A percentile compares a stretch with the other conserved stretches of the same genome.
Evolutionary conservation across 2,113 vertebrate species (phyloP).

Genomic region (Zeus faber): DNA sequence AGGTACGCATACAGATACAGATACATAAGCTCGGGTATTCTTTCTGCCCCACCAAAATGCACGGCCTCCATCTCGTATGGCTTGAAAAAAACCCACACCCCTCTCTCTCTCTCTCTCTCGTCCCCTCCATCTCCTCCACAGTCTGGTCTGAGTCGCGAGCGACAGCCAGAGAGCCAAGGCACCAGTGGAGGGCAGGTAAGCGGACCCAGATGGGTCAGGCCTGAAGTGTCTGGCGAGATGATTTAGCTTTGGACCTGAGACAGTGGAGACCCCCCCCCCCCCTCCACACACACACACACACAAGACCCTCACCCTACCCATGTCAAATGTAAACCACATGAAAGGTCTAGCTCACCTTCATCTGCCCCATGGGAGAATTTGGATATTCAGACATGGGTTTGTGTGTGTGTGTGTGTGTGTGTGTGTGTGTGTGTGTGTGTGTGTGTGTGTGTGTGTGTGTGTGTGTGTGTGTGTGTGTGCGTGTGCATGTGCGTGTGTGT

Average conservation of each 20-base stretch:
- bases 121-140: conserved; percentile 21
- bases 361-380: conserved; percentile 38
- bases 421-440: background rate
- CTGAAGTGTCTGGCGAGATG: conserved; percentile 46
- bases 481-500: background rate
- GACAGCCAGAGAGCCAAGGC: conserved; percentile 44
- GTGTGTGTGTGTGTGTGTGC: background rate
- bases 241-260: conserved; percentile 57
- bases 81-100: conserved; percentile 2
- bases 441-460: background rate
- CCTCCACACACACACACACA: background rate
- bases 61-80: background rate
- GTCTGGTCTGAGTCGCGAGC: conserved; percentile 24
- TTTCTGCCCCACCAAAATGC: background rate
- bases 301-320: conserved; percentile 9
- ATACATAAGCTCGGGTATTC: conserved; percentile 17
- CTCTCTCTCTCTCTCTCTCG: conserved; percentile 12
- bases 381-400: conserved; percentile 21
- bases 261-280: conserved; percentile 12
- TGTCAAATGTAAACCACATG: conserved; percentile 63
- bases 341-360: conserved; percentile 52
- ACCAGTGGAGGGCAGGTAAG: conserved; percentile 52
- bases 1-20: conserved; percentile 5
- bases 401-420: background rate
- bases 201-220: conserved; percentile 57